Evolutionary conservation across 2,888 invertebrate species (phyloP).

Genomic region (Drosophila phalerata): DNA sequence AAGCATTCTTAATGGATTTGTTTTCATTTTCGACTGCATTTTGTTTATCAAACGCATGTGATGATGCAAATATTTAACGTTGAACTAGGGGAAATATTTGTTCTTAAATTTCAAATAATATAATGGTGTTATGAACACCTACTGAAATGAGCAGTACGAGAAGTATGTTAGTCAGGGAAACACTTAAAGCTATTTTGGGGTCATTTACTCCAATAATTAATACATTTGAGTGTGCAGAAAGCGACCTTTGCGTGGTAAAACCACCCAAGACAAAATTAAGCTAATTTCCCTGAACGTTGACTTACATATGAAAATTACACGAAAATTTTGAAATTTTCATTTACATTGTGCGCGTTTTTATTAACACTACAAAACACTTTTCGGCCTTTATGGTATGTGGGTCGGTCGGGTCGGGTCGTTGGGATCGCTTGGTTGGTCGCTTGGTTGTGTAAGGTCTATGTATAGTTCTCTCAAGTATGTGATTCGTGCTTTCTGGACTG

Average conservation of each 20-base stretch:
- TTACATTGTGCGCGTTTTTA: conserved; percentile 41
- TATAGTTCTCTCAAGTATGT: conserved; percentile 33
- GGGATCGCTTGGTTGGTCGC: conserved; percentile 70
- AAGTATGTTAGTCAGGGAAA: conserved; percentile 13
- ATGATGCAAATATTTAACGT: conserved; percentile 43
- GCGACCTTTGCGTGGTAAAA: conserved; percentile 56
- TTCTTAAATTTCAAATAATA: conserved; percentile 13
- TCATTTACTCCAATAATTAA: conserved; percentile 42
- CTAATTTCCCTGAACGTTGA: conserved; percentile 66
- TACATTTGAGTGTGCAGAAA: conserved; percentile 77
- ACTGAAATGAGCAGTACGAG: neutral
- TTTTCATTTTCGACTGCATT: conserved; percentile 25
- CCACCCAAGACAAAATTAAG: neutral
- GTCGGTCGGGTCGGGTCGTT: conserved; percentile 37
- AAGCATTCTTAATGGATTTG: conserved; percentile 40
- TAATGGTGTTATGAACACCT: conserved; percentile 27
- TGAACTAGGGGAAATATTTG: conserved; percentile 21
- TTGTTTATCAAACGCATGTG: conserved; percentile 36
- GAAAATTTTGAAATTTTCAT: conserved; percentile 73
- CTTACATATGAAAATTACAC: conserved; percentile 43
- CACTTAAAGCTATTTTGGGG: conserved; percentile 24
- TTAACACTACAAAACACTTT: conserved; percentile 30
- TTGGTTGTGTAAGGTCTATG: conserved; percentile 65
- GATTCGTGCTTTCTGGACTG: conserved; percentile 77
- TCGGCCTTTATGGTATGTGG: conserved; percentile 60